Base-by-base conservation (phyloP, 2,797 vertebrate genomes). In the Galagoides demidoff region DNA sequence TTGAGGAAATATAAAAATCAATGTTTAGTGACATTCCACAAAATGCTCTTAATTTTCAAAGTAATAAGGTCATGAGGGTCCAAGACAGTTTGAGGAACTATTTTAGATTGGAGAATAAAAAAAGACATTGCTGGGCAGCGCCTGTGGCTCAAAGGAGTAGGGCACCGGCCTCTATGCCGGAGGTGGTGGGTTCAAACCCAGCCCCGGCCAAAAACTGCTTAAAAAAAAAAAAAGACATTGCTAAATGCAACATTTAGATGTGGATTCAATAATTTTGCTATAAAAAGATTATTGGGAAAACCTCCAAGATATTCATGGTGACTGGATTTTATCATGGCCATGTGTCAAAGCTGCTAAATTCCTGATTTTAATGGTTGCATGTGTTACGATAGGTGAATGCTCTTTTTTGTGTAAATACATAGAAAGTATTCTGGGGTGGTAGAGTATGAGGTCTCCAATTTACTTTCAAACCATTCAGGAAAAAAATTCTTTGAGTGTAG, bases 391-490 rank as follows among this genome's bases (percentile, higher is more conserved):
- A 39, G 84, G 45, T 34, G 81, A 94, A 49, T 73, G 5, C 1
- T 55, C 84, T 71, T 79, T 5, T 73, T 73, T 52, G 34, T 43
- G 49, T 74, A 49, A 73, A 34, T 59, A 10, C 49, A 85, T 8
- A 14, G 85, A 57, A 85, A 85, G 1, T 79, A 85, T 96, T 93
- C 45, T 16, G 23, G 27, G 27, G 29, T 61, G 31, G 66, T 39
- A 7, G 34, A 25, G 37, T 25, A 63, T 17, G 29, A 64, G 87
- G 34, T 73, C 25, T 77, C 64, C 27, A 91, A 43, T 11, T 81
- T 57, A 66, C 57, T 78, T 20, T 88, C 63, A 84, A 83, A 78
- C 88, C 12, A 84, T 73, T 91, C 22, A 86, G 55, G 45, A 96
- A 93, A 92, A 57, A 71, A 34, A 64, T 76, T 45, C 29, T 76